Evolutionary conservation across 2,797 vertebrate species (phyloP).

Genomic region (Harpagifer antarcticus): DNA sequence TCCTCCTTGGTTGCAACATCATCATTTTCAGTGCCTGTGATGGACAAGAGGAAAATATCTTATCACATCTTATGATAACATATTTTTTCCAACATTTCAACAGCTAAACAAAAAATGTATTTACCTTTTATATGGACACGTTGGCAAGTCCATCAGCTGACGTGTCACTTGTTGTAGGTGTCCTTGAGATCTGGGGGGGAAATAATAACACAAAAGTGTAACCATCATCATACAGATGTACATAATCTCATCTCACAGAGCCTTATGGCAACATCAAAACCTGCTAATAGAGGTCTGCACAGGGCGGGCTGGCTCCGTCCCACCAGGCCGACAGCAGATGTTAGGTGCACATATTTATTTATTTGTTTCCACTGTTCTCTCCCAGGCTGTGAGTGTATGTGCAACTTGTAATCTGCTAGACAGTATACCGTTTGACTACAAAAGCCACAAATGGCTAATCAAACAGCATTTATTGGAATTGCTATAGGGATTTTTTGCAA

Average conservation of each 20-base stretch:
- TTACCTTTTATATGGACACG: neutral
- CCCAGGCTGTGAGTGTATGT: neutral
- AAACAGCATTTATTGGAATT: constrained; percentile 3
- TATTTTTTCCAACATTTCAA: neutral
- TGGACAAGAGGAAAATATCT: constrained; percentile 7
- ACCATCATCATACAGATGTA: neutral
- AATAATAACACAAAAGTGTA: neutral
- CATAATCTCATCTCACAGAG: constrained; percentile 23
- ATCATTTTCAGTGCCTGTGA: constrained; percentile 27
- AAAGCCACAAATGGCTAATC: constrained; percentile 9
- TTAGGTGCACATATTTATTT: constrained; percentile 5
- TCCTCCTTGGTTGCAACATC: constrained; percentile 3
- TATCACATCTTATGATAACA: neutral
- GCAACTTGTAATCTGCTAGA: constrained; percentile 4
- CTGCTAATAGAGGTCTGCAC: constrained; percentile 38
- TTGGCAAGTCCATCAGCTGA: neutral
- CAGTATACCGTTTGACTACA: constrained; percentile 2
- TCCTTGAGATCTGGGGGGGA: constrained; percentile 9
- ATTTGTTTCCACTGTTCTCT: neutral
- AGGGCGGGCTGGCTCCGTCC: constrained; percentile 6
- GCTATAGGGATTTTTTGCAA: neutral
- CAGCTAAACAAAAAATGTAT: neutral
- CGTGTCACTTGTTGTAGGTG: neutral
- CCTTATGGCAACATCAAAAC: constrained; percentile 30
- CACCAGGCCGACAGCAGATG: constrained; percentile 48